These are phyloP conservation scores for Cydia fagiglandana DNA, from an alignment of 1,140 invertebrate species.

Conservation along the genomic window DNA sequence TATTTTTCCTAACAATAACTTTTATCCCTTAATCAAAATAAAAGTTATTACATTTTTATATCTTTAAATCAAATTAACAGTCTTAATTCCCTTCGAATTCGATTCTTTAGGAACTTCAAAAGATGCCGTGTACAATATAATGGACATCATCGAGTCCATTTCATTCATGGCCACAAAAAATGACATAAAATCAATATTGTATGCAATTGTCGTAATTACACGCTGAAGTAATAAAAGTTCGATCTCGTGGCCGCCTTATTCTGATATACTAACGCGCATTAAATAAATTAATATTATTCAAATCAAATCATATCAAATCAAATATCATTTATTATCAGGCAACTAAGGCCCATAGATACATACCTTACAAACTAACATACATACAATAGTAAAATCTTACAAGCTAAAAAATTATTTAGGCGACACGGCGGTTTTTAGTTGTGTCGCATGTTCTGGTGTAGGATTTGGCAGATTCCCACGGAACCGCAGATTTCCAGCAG, in stretches of 20 bases:
- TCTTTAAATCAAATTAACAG: background rate
- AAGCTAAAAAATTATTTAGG: too few species aligned
- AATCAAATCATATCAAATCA: too few species aligned
- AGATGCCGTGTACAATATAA: slow-evolving; percentile 16
- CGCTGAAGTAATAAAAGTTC: slow-evolving; percentile 49
- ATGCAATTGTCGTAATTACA: slow-evolving; percentile 49
- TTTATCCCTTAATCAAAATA: background rate
- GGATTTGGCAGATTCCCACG: too few species aligned
- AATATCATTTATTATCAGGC: too few species aligned
- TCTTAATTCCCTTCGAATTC: background rate
- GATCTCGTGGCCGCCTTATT: slow-evolving; percentile 47
- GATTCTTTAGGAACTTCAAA: slow-evolving; percentile 1
- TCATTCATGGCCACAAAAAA: slow-evolving; percentile 41
- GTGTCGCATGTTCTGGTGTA: too few species aligned
- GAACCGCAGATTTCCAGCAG: too few species aligned
- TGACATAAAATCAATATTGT: slow-evolving; percentile 59
- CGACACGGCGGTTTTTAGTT: too few species aligned
- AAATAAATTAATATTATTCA: too few species aligned
- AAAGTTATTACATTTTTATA: background rate
- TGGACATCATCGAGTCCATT: slow-evolving; percentile 23
- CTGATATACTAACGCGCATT: slow-evolving; percentile 7
- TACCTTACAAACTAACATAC: too few species aligned
- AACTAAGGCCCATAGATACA: too few species aligned
- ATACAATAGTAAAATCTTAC: too few species aligned
- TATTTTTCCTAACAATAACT: background rate